phyloP scores from a whole-genome alignment of 2,888 invertebrate genomes.

The Synanthedon vespiformis region DNA sequence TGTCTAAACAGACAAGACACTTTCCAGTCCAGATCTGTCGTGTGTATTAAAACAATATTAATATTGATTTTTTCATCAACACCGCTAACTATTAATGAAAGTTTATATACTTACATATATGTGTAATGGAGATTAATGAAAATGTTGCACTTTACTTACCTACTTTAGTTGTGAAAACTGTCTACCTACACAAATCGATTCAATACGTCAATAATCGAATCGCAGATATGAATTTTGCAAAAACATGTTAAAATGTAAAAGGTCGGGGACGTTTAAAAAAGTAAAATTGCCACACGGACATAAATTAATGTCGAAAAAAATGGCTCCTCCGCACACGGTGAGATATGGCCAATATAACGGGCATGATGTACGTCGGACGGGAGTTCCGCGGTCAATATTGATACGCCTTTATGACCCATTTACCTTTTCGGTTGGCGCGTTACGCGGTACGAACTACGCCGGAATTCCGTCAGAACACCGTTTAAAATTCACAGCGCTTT shows the following conservation, averaged over 20 bases:
- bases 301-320: constrained; percentile 43
- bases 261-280: constrained; percentile 17
- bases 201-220: no score
- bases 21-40: no score
- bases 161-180: no score
- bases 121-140: no score
- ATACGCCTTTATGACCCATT: constrained; percentile 48
- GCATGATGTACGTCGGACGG: constrained; percentile 26
- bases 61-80: no score
- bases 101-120: no score
- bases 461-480: constrained; percentile 39
- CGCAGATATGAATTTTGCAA: no score
- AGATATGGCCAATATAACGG: constrained; percentile 50
- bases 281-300: constrained; percentile 26
- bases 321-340: constrained; percentile 39
- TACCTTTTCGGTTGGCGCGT: constrained; percentile 42
- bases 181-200: no score
- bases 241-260: background rate
- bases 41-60: no score
- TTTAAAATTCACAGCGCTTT: constrained; percentile 46
- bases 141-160: no score
- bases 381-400: constrained; percentile 19
- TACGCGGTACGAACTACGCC: constrained; percentile 22
- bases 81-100: no score
- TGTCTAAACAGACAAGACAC: no score